Evolutionary conservation across 2,113 vertebrate species (phyloP).

Genomic region (Campylomormyrus tamandua): DNA sequence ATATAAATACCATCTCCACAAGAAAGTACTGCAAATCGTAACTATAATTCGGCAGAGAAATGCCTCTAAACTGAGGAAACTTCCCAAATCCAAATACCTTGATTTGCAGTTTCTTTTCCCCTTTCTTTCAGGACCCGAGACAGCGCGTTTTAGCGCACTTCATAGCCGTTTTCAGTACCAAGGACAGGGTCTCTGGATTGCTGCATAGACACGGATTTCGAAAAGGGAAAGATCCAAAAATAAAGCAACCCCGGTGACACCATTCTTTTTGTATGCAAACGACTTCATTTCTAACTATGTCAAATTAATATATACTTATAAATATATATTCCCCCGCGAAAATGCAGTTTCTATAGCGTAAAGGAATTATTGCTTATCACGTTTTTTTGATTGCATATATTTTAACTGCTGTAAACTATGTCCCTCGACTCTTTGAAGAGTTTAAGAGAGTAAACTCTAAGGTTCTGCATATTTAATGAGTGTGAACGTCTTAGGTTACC

Average conservation of each 20-base stretch:
- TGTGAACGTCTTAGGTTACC: constrained; percentile 69
- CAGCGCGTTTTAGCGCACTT: constrained; percentile 25
- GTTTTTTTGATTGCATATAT: neutral
- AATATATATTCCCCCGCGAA: neutral
- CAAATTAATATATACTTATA: neutral
- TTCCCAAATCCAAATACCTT: neutral
- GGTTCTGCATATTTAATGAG: constrained; percentile 73
- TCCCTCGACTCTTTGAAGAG: neutral
- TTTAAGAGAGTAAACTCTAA: constrained; percentile 28
- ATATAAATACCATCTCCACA: constrained; percentile 58
- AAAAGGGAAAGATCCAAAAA: neutral
- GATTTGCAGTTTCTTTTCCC: neutral
- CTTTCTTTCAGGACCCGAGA: constrained; percentile 40
- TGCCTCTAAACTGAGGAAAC: neutral
- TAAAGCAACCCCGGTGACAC: neutral
- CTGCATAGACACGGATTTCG: neutral
- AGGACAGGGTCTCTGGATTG: constrained; percentile 36
- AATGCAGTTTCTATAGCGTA: neutral
- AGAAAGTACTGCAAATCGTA: constrained; percentile 48
- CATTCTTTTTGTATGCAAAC: neutral
- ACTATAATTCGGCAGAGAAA: neutral
- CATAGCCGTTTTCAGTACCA: constrained; percentile 39
- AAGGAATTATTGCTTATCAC: neutral
- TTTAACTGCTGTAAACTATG: neutral
- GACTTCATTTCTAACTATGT: neutral